Evolutionary conservation across 2,888 invertebrate species (phyloP).

Genomic region (Caenorhabditis sp.): DNA sequence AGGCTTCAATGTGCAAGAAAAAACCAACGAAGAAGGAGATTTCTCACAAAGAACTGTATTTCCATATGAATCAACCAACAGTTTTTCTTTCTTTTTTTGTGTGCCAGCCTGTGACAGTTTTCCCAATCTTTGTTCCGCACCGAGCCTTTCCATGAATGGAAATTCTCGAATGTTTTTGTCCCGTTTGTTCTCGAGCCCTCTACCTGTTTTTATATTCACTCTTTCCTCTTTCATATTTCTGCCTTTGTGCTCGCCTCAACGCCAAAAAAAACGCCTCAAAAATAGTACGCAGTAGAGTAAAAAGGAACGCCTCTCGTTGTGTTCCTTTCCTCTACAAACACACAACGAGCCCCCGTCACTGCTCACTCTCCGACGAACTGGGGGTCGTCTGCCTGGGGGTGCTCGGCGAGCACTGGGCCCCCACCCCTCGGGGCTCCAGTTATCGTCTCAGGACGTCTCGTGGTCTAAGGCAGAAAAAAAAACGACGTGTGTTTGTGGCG

Average conservation of each 20-base stretch:
- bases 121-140: neutral
- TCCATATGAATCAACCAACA: neutral
- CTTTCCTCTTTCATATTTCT: neutral
- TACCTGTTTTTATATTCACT: conserved; percentile 31
- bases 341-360: neutral
- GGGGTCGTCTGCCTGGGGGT: conserved; percentile 38
- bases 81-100: too few relatives aligned
- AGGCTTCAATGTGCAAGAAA: neutral
- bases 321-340: conserved; percentile 1
- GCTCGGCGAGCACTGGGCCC: conserved; percentile 42
- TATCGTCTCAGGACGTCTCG: conserved; percentile 31
- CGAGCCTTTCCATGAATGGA: neutral
- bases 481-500: conserved; percentile 61
- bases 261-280: conserved; percentile 52
- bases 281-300: conserved; percentile 51
- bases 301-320: conserved; percentile 48
- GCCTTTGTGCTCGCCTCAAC: conserved; percentile 21
- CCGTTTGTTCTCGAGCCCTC: conserved; percentile 6
- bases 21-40: neutral
- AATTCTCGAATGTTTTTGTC: conserved; percentile 20
- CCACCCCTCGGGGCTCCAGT: conserved; percentile 41
- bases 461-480: conserved; percentile 32
- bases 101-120: neutral
- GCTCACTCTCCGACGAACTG: conserved; percentile 16
- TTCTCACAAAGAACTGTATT: neutral